Evolutionary conservation across 2,888 invertebrate species (phyloP), one percentile per base, ranked within the genome.

Genomic region (Tillus elongatus): DNA sequence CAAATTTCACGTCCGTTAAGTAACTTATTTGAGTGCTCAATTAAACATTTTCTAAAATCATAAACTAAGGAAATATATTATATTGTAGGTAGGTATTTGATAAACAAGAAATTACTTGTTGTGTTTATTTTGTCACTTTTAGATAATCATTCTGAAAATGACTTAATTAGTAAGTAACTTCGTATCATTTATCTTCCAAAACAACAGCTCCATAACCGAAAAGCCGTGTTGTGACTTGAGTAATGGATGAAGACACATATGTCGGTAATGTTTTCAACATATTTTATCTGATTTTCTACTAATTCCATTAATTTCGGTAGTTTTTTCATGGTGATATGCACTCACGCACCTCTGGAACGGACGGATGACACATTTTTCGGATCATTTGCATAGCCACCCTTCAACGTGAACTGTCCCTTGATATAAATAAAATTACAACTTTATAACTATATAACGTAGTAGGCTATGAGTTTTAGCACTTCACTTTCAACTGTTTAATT

Each of bases 381-480:
- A 37, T 33, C 35, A 45, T 45, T 45, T 45, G 39, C 45, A 45
- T 45, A 41, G n/a, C 39, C 38, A 41, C 45, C 45, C 45, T 19
- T 19, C 24, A 19, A 19, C 24, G 24, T 8, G n/a, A 33, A 24
- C 13, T 31, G 41, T 49, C 47, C 51, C 45, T 36, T 4, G 43
- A 34, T 39, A 43, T 45, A 39, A 46, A 47, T 49, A 48, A 51
- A 51, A 51, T 47, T 46, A 46, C 44, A 41, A 47, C 42, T 51
- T 51, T 51, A 51, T 45, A 46, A 51, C 47, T 49, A 49, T 41
- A 44, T 31, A n/a, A 8, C 6, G 24, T 8, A 19, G 6, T 19
- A n/a, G 24, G n/a, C 24, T 19, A 8, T n/a, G n/a, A 8, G 24
- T n/a, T 19, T n/a, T 19, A 6, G 24, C 6, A 19, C 24, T n/a